phyloP scores from a whole-genome alignment of 2,888 invertebrate genomes.

The Brachypterus glaber region DNA sequence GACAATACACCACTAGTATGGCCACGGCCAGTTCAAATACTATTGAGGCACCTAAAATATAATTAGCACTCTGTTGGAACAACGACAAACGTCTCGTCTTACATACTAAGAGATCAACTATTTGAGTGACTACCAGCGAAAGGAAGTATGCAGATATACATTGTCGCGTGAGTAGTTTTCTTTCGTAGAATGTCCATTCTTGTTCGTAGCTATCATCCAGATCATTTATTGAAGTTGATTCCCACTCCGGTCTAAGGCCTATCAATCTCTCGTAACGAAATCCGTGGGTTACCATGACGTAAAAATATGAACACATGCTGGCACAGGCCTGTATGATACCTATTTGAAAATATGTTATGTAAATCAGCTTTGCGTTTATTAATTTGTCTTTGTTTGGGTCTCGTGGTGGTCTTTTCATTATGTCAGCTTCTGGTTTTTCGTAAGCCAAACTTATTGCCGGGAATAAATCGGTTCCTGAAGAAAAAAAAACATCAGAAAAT shows the following conservation, averaged over 20 bases:
- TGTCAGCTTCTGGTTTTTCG: slow-evolving; percentile 65
- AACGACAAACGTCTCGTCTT: slow-evolving; percentile 68
- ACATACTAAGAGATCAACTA: slow-evolving; percentile 69
- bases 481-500: slow-evolving; percentile 39
- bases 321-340: slow-evolving; percentile 77
- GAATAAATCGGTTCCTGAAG: slow-evolving; percentile 65
- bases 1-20: slow-evolving; percentile 55
- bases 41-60: slow-evolving; percentile 51
- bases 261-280: slow-evolving; percentile 50
- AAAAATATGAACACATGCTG: slow-evolving; percentile 70
- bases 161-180: slow-evolving; percentile 59
- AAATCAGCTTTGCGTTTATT: slow-evolving; percentile 53
- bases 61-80: slow-evolving; percentile 62
- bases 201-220: slow-evolving; percentile 66
- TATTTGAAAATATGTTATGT: slow-evolving; percentile 77
- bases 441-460: slow-evolving; percentile 73
- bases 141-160: slow-evolving; percentile 75
- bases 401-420: slow-evolving; percentile 57
- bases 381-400: slow-evolving; percentile 45
- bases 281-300: slow-evolving; percentile 69
- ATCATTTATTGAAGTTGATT: slow-evolving; percentile 49
- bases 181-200: slow-evolving; percentile 59
- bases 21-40: slow-evolving; percentile 52
- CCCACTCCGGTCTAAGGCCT: slow-evolving; percentile 59
- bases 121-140: slow-evolving; percentile 66